phyloP scores from a whole-genome alignment of 2,113 vertebrate genomes.

The Gambusia affinis region DNA sequence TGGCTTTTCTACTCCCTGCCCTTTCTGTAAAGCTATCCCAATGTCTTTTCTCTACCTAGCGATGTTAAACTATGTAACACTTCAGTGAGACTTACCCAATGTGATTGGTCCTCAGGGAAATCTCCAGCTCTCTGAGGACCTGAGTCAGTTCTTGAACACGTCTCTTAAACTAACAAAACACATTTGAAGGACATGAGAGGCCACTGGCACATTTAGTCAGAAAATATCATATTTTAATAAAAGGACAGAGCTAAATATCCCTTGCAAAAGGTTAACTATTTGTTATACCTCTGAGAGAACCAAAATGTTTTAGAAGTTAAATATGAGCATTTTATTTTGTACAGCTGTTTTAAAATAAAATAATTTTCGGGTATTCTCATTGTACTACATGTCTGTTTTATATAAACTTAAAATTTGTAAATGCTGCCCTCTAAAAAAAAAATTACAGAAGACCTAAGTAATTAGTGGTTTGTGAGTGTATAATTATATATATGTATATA shows the following conservation, averaged over 20 bases:
- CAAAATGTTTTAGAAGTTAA: background rate
- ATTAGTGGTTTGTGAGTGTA: too few relatives aligned
- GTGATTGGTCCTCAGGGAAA: constrained; percentile 94
- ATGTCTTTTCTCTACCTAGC: background rate
- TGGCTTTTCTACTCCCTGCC: background rate
- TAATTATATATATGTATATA: too few relatives aligned
- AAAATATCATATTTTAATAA: background rate
- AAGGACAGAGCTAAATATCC: background rate
- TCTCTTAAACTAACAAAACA: constrained; percentile 80
- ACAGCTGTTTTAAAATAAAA: too few relatives aligned
- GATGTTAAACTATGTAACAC: background rate
- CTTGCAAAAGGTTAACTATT: background rate
- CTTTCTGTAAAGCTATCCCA: background rate
- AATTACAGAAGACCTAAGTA: too few relatives aligned
- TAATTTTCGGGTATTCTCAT: too few relatives aligned
- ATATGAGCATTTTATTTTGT: background rate
- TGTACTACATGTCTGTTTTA: too few relatives aligned
- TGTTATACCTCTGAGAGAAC: background rate
- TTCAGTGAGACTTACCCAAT: constrained; percentile 85
- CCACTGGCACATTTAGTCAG: background rate
- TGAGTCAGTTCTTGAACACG: constrained; percentile 89
- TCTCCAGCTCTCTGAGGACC: constrained; percentile 93
- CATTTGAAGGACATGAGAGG: accelerated
- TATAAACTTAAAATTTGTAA: too few relatives aligned
- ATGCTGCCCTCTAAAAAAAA: too few relatives aligned